Evolutionary conservation across 2,888 invertebrate genomes (phyloP).

Genomic region (Deilephila porcellus): DNA sequence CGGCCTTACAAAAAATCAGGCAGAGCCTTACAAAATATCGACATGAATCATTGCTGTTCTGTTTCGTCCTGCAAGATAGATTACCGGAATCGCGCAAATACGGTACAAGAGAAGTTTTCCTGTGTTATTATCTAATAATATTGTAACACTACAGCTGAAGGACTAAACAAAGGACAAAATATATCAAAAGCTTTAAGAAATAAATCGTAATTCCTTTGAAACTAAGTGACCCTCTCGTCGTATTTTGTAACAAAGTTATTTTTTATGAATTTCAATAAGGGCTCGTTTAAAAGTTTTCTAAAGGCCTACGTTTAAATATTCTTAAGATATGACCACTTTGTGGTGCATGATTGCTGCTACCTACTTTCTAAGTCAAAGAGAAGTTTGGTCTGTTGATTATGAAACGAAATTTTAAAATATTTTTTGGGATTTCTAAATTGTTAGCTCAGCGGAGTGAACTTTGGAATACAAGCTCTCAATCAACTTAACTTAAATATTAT

Average conservation of each 20-base stretch:
- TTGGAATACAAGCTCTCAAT: no score
- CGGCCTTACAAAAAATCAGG: no score
- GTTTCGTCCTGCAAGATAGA: no score
- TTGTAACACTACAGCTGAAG: neutral
- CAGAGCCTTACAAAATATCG: no score
- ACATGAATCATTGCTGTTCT: no score
- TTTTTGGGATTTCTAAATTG: neutral
- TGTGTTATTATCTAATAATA: no score
- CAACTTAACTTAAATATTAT: no score
- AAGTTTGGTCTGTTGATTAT: neutral
- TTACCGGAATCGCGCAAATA: no score
- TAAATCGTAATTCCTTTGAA: constrained; percentile 6
- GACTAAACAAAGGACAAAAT: constrained; percentile 8
- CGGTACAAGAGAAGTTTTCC: no score
- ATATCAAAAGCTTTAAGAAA: constrained; percentile 2
- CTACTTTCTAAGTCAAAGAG: neutral
- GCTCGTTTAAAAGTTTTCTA: constrained; percentile 21
- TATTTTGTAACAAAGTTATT: constrained; percentile 22
- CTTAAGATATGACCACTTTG: constrained; percentile 18
- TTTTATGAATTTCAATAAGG: constrained; percentile 28
- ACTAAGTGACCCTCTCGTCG: constrained; percentile 9
- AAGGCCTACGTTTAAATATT: constrained; percentile 16
- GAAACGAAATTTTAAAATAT: neutral
- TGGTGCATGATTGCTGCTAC: constrained; percentile 24
- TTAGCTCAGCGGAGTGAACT: no score